Evolutionary conservation across 1,140 invertebrate genomes (phyloP).

Genomic region (Leucophenga varia): DNA sequence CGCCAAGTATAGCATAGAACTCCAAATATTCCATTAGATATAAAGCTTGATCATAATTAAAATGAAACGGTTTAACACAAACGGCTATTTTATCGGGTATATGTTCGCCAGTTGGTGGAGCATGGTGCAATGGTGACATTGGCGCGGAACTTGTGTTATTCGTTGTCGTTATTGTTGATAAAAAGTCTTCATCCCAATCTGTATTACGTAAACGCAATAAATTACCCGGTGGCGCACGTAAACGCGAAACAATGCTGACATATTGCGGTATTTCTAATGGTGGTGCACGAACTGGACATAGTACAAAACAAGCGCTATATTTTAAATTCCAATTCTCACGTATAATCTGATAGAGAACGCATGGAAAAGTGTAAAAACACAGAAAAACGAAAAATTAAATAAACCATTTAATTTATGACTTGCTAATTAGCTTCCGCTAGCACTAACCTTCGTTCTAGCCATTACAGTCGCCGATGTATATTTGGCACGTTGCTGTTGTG

Average conservation of each 20-base stretch:
- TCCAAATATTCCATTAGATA: slow-evolving; percentile 92
- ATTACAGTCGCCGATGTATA: slow-evolving; percentile 69
- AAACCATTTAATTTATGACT: neutral
- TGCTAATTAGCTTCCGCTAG: neutral
- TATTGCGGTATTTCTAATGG: slow-evolving; percentile 65
- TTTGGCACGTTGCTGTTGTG: slow-evolving; percentile 22
- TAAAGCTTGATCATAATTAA: slow-evolving; percentile 78
- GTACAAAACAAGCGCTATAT: slow-evolving; percentile 87
- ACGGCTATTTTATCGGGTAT: slow-evolving; percentile 71
- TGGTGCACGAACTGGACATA: slow-evolving; percentile 71
- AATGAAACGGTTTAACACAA: slow-evolving; percentile 94
- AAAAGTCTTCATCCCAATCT: slow-evolving; percentile 56
- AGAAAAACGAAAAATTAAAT: neutral
- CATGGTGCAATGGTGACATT: slow-evolving; percentile 5
- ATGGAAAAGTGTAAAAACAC: neutral
- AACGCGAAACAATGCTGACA: slow-evolving; percentile 67
- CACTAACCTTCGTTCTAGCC: slow-evolving; percentile 73
- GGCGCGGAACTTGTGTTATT: neutral
- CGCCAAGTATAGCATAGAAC: slow-evolving; percentile 82
- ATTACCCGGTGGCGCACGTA: slow-evolving; percentile 66
- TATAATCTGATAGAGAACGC: slow-evolving; percentile 64
- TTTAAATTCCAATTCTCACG: slow-evolving; percentile 93
- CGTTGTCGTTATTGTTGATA: slow-evolving; percentile 4
- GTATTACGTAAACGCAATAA: slow-evolving; percentile 61
- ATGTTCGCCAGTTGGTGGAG: slow-evolving; percentile 37